A percentile compares a stretch with the other conserved stretches of the same genome.
Conservation (phyloP, 1,140 invertebrate genomes). For the Acarapis woodi region DNA sequence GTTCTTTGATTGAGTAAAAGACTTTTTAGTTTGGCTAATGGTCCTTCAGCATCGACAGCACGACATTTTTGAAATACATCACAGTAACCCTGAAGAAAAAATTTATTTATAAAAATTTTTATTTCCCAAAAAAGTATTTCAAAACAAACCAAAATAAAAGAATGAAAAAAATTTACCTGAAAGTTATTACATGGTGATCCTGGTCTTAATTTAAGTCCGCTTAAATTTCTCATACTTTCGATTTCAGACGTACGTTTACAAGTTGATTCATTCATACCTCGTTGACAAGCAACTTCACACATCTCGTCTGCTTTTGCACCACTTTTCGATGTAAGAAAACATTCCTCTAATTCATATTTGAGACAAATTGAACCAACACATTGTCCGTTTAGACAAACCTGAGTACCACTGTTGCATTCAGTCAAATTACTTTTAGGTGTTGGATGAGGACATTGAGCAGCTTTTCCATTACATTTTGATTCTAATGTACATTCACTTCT, state of each 20-base stretch:
- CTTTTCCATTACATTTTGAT: conserved; percentile 37
- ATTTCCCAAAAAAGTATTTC: too few relatives aligned
- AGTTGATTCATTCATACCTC: conserved; percentile 35
- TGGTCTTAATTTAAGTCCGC: conserved; percentile 54
- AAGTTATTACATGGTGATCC: conserved; percentile 95
- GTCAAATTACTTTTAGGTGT: conserved; percentile 43
- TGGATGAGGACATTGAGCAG: conserved; percentile 39
- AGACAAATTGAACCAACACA: conserved; percentile 84
- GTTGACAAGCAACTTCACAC: conserved; percentile 84
- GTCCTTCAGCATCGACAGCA: conserved; percentile 90
- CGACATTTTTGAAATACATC: conserved; percentile 94
- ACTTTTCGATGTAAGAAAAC: conserved; percentile 63
- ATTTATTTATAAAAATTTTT: too few relatives aligned
- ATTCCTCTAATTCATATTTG: conserved; percentile 73
- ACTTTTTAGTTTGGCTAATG: conserved; percentile 81
- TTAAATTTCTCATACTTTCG: conserved; percentile 38
- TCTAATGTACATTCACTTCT: conserved; percentile 62
- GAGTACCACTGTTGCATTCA: conserved; percentile 47
- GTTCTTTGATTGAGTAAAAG: conserved; percentile 74
- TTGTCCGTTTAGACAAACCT: conserved; percentile 69
- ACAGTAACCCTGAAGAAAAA: conserved; percentile 96
- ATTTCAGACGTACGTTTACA: conserved; percentile 56
- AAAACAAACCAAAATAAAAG: too few relatives aligned
- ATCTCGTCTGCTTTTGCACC: conserved; percentile 42
- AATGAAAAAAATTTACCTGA: too few relatives aligned